Percentiles rank a stretch among this genome's conserved stretches.
Evolutionary conservation across 2,888 invertebrate genomes (phyloP).

Genomic region (Tetramorium bicarinatum): DNA sequence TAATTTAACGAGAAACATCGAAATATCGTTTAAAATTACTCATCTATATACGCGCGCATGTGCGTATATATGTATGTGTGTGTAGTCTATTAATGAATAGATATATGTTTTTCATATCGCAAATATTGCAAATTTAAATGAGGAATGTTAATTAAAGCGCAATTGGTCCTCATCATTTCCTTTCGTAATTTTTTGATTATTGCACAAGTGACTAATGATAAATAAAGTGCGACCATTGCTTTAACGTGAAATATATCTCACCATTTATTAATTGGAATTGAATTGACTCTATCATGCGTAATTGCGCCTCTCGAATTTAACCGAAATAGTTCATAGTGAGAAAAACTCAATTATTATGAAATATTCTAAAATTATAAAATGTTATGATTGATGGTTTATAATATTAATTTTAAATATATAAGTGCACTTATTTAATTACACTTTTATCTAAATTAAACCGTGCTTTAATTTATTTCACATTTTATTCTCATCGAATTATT

Average conservation of each 20-base stretch:
- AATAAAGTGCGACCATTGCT: background rate
- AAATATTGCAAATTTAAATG: background rate
- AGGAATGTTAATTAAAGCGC: conserved; percentile 6
- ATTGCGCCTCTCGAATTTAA: conserved; percentile 17
- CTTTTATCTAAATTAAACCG: background rate
- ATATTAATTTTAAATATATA: conserved; percentile 7
- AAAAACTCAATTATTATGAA: conserved; percentile 13
- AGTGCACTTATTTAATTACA: background rate
- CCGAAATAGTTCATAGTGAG: background rate
- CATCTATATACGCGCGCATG: background rate
- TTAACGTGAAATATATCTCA: background rate
- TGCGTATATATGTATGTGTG: too few relatives aligned
- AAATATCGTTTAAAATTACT: background rate
- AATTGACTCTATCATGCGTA: background rate
- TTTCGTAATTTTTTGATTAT: background rate
- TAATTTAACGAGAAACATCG: background rate
- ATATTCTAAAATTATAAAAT: background rate
- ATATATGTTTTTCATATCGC: background rate
- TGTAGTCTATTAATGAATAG: background rate
- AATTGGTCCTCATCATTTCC: background rate
- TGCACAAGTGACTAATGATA: background rate
- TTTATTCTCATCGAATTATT: background rate
- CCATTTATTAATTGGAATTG: conserved; percentile 41
- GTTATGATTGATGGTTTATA: background rate
- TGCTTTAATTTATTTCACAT: background rate